Conservation (phyloP, 2,113 vertebrate species). For the Catharus bicknelli region DNA sequence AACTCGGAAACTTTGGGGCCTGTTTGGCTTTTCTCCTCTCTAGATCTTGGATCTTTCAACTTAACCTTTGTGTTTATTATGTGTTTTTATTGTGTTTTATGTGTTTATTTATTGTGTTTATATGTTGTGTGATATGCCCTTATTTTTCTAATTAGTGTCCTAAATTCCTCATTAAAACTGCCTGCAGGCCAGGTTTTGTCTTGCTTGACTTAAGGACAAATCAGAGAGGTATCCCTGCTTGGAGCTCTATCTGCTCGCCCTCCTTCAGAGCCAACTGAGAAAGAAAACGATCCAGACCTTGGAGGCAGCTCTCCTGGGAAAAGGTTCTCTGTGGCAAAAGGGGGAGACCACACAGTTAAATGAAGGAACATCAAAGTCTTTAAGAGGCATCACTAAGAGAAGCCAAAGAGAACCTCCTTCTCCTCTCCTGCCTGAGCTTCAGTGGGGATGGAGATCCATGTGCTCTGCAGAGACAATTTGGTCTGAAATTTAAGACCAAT, state of each 20-base stretch:
- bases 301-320: background rate
- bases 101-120: background rate
- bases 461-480: background rate
- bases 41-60: background rate
- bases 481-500: background rate
- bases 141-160: conserved; percentile 2
- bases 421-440: background rate
- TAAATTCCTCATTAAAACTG: conserved; percentile 13
- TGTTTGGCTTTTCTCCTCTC: conserved; percentile 20
- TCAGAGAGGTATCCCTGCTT: background rate
- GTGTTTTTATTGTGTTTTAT: too few species aligned
- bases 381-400: background rate
- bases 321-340: rapidly evolving
- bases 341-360: background rate
- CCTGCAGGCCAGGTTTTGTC: conserved; percentile 10
- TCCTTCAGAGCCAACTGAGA: background rate
- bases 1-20: conserved; percentile 32
- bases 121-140: background rate
- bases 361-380: rapidly evolving
- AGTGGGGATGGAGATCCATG: background rate
- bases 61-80: background rate
- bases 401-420: background rate
- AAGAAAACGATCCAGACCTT: background rate
- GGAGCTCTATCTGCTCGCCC: background rate
- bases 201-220: conserved; percentile 18